Base-by-base conservation (phyloP, 2,888 invertebrate species). In the Agrilus biguttatus region DNA sequence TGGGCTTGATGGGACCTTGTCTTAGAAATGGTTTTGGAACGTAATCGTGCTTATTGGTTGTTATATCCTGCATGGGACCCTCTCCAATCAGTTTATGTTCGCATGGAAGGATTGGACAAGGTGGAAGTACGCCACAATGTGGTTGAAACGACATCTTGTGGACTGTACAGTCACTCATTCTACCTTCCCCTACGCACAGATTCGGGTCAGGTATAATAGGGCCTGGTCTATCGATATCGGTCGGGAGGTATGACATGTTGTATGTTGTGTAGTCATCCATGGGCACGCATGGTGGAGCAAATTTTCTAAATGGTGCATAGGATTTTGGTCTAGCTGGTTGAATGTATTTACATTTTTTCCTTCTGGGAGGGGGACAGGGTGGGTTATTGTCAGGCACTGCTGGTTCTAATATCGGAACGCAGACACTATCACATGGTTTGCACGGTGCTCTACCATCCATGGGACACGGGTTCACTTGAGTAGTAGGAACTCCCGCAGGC, bases 1-100 rank as follows among this genome's bases (percentile, higher is more conserved):
- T 47, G 1, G 66, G 66, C 19, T 49, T 50, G 0, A 71, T 59
- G 0, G 71, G 68, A 40, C 65, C 66, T 1, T 72, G 60, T 40
- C 69, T 59, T 1, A 68, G 70, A 46, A 68, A 68, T 0, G 77
- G 76, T 54, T 80, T 80, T 1, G 77, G 73, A 28, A 78, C 77
- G 55, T 70, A 84, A 66, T 83, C 83, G 58, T 80, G 80, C 35
- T 80, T 79, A 50, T 80, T 77, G 1, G 83, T 83, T 2, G 84
- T 84, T 46, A 78, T 64, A 49, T 75, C 76, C 63, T 81, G 78
- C 71, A 83, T 77, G n/a, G 82, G 80, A 14, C 73, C 73, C 49
- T 74, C 73, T 0, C 78, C 76, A 54, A 73, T 68, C 54, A 77
- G 68, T 58, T 75, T 77, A 60, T 75, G 75, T 61, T 74, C 70